Conservation (phyloP, 1,140 invertebrate species). For the Drosophila auraria region DNA sequence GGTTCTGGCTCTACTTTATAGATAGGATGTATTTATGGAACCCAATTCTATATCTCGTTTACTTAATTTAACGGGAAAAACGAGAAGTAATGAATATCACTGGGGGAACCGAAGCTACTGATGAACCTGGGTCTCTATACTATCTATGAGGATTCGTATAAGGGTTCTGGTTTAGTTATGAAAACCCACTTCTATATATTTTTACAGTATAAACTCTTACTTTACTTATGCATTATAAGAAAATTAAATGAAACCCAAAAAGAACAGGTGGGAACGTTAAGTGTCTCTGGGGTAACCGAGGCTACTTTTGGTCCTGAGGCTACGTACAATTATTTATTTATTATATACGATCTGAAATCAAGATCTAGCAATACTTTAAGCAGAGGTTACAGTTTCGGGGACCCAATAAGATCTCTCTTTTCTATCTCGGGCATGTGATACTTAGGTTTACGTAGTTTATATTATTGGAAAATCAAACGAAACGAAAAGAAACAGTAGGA, state of each 20-base stretch:
- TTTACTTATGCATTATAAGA: no score
- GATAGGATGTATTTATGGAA: background rate
- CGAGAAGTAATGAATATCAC: no score
- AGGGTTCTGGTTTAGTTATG: background rate
- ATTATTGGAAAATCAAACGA: slow-evolving; percentile 56
- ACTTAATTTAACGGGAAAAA: no score
- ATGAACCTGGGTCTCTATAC: no score
- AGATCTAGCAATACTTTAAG: slow-evolving; percentile 4
- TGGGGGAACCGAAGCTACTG: no score
- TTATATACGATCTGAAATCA: background rate
- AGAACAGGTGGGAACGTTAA: background rate
- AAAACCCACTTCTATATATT: background rate
- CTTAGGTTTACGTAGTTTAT: slow-evolving; percentile 31
- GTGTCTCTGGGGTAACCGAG: background rate
- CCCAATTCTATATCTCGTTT: background rate
- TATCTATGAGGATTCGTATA: no score
- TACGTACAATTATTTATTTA: slow-evolving; percentile 10
- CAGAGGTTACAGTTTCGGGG: background rate
- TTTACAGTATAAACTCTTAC: background rate
- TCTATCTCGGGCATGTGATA: slow-evolving; percentile 10
- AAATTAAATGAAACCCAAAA: background rate
- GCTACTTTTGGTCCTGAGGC: slow-evolving; percentile 11
- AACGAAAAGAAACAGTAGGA: slow-evolving; percentile 59
- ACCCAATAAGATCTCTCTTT: background rate
- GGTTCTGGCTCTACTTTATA: background rate